Evolutionary conservation across 2,113 vertebrate genomes (phyloP).

Genomic region (Australoheros scitulus): DNA sequence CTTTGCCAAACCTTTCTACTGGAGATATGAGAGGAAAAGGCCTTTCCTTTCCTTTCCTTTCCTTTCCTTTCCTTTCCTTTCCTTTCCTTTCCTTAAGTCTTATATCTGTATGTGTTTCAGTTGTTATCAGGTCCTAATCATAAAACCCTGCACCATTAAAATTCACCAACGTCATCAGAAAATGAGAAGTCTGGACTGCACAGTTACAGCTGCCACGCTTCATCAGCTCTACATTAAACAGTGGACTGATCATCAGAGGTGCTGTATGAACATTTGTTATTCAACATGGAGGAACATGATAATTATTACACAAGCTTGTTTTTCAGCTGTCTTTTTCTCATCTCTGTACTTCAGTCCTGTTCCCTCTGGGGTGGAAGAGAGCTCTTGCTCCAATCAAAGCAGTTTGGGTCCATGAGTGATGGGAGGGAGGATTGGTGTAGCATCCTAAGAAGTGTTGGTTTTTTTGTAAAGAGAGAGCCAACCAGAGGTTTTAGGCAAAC

Average conservation of each 20-base stretch:
- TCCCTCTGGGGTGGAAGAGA: not conserved
- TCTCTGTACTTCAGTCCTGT: not conserved
- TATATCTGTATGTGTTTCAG: not conserved
- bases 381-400: not conserved
- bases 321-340: not conserved
- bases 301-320: too few relatives aligned
- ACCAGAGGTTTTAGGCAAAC: not conserved
- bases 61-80: not conserved
- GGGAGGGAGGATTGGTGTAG: not conserved
- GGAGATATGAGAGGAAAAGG: not conserved
- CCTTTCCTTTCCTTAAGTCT: not conserved
- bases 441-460: rapidly evolving
- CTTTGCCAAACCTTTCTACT: slow-evolving; percentile 21
- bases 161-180: slow-evolving; percentile 54
- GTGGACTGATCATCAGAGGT: not conserved
- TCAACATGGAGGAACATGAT: too few relatives aligned
- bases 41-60: not conserved
- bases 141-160: slow-evolving; percentile 6
- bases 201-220: not conserved
- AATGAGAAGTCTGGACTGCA: slow-evolving; percentile 21
- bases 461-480: not conserved
- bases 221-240: not conserved
- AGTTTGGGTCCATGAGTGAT: too few relatives aligned
- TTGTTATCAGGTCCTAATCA: slow-evolving; percentile 1
- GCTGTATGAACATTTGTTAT: too few relatives aligned